A percentile compares a stretch with the other conserved stretches of the same genome.
Evolutionary conservation across 2,113 vertebrate genomes (phyloP).

Genomic region (Fulmarus glacialis): DNA sequence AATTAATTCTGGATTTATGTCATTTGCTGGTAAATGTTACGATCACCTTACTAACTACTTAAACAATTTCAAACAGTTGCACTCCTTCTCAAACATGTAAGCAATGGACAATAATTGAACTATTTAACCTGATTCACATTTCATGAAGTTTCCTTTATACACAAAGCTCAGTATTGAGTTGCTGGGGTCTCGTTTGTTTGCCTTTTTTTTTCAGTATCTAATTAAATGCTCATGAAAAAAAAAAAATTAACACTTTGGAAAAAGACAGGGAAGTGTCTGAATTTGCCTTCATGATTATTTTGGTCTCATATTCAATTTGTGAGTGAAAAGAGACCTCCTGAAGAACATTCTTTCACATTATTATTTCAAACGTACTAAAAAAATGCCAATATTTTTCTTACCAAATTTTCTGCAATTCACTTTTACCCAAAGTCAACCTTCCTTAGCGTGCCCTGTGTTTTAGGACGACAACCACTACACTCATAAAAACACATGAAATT

Average conservation of each 20-base stretch:
- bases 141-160: constrained; percentile 51
- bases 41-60: constrained; percentile 75
- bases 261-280: neutral
- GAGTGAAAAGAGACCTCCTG: neutral
- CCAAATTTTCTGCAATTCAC: neutral
- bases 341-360: neutral
- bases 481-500: neutral
- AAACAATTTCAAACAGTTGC: constrained; percentile 71
- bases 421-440: neutral
- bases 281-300: neutral
- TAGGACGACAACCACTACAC: neutral
- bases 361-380: neutral
- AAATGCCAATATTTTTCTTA: neutral
- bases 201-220: neutral
- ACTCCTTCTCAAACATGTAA: constrained; percentile 34
- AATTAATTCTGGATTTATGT: constrained; percentile 82
- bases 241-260: neutral
- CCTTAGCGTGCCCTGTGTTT: neutral
- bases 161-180: constrained; percentile 46
- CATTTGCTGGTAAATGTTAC: constrained; percentile 80
- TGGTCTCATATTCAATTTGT: neutral
- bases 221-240: constrained; percentile 7
- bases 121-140: constrained; percentile 68
- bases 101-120: constrained; percentile 46
- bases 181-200: neutral